Percentiles rank a stretch among this genome's conserved stretches.
phyloP scores from a whole-genome alignment of 1,140 invertebrate genomes.

The Ooceraea biroi region DNA sequence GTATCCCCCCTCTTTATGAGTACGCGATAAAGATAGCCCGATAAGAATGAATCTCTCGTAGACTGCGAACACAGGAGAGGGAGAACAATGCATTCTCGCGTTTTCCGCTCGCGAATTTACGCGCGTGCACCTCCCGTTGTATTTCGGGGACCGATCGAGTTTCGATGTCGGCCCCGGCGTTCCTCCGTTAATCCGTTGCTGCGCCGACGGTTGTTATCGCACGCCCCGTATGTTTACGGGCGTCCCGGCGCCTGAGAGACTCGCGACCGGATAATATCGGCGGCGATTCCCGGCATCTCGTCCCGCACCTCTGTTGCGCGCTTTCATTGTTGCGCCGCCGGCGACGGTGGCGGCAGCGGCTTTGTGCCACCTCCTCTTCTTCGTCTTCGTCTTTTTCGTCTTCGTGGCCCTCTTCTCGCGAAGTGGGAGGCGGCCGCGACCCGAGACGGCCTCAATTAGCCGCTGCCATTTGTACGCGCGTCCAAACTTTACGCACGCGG shows the following conservation, averaged over 20 bases:
- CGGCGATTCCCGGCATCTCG: background rate
- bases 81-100: too few relatives aligned
- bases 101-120: too few relatives aligned
- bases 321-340: conserved; percentile 44
- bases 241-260: background rate
- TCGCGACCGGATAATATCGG: conserved; percentile 40
- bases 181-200: conserved; percentile 23
- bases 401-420: conserved; percentile 40
- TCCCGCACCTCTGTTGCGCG: background rate
- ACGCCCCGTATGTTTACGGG: conserved; percentile 18
- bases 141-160: conserved; percentile 24
- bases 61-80: too few relatives aligned
- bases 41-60: too few relatives aligned
- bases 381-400: conserved; percentile 8
- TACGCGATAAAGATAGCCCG: too few relatives aligned
- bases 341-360: conserved; percentile 30
- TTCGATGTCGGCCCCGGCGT: conserved; percentile 18
- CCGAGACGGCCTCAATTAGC: conserved; percentile 51
- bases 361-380: conserved; percentile 1
- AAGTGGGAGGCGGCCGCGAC: conserved; percentile 16
- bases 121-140: too few relatives aligned
- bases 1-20: too few relatives aligned
- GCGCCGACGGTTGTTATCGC: conserved; percentile 26
- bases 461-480: conserved; percentile 37
- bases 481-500: conserved; percentile 44